Base-by-base conservation (phyloP, 2,888 invertebrate species). In the Acleris sparsana region DNA sequence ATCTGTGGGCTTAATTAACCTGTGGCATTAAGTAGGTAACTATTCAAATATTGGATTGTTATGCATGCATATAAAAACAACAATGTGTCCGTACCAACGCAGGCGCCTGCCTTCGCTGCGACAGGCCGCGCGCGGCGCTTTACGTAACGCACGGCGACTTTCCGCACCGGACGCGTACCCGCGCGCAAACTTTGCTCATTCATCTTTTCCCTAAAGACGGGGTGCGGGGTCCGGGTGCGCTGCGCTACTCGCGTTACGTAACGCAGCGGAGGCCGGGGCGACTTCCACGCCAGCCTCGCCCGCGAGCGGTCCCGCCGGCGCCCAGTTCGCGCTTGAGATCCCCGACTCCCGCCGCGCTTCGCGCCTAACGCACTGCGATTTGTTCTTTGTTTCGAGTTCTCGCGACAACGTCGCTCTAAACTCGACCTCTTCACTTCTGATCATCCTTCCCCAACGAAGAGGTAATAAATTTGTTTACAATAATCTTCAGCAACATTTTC, bases 171-270 rank as follows among this genome's bases (percentile, higher is more conserved):
- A 80, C 85, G 85, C 83, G 79, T 83, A 88, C 87, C 87, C 86
- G 87, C 86, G 86, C 85, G 87, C 86, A 89, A 92, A 92, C 86
- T 91, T 92, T 87, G 75, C 87, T 87, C 91, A 92, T 91, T 92
- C 91, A 91, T 92, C 90, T 89, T 91, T 92, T 89, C 87, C 88
- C 85, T 83, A 85, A 89, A 86, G 82, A 85, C 80, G 89, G 88
- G 88, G 89, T 69, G 88, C 71, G 86, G 89, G 88, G 87, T 72
- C 64, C 71, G 75, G 77, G 78, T 71, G 88, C 87, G 87, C 86
- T 88, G 88, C 87, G 83, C 79, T 77, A 76, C 77, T 71, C 80
- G 82, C 79, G 80, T 89, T 90, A 90, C 82, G 76, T 91, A 91
- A 90, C 82, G 80, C 75, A 76, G 75, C 71, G 73, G 77, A 76